phyloP scores from a whole-genome alignment of 64 coral and sea anemone genomes.

The Exaiptasia diaphana region DNA sequence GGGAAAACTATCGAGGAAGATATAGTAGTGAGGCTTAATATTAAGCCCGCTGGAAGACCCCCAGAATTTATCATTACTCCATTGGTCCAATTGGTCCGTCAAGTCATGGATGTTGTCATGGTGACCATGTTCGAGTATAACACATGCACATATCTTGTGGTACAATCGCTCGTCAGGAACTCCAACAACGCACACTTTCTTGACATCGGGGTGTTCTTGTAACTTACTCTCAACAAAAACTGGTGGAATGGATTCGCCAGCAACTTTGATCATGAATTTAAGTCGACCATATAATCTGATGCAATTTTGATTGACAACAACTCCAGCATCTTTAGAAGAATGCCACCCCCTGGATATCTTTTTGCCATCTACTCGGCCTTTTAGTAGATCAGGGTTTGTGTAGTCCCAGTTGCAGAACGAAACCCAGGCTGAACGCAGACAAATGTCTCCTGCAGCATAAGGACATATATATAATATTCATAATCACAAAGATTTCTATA shows the following conservation, averaged over 20 bases:
- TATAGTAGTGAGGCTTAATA: slow-evolving; percentile 5
- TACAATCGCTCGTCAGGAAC: slow-evolving; percentile 48
- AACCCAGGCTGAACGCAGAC: neutral
- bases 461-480: too few species aligned
- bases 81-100: slow-evolving; percentile 13
- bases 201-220: slow-evolving; percentile 6
- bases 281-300: slow-evolving; percentile 28
- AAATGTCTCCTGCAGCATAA: neutral
- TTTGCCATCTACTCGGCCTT: neutral
- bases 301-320: neutral
- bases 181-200: slow-evolving; percentile 18
- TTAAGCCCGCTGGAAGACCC: neutral
- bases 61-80: neutral
- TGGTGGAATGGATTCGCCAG: slow-evolving; percentile 17
- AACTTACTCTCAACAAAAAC: slow-evolving; percentile 13
- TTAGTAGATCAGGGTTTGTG: neutral
- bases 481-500: too few species aligned
- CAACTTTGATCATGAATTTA: slow-evolving; percentile 22
- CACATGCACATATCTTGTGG: slow-evolving; percentile 54
- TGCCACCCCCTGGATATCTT: neutral
- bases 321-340: neutral
- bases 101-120: neutral
- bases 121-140: slow-evolving; percentile 9
- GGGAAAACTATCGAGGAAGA: slow-evolving; percentile 9
- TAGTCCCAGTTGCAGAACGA: neutral